Evolutionary conservation across 2,113 vertebrate genomes (phyloP).

Genomic region (Oreocharis arfaki): DNA sequence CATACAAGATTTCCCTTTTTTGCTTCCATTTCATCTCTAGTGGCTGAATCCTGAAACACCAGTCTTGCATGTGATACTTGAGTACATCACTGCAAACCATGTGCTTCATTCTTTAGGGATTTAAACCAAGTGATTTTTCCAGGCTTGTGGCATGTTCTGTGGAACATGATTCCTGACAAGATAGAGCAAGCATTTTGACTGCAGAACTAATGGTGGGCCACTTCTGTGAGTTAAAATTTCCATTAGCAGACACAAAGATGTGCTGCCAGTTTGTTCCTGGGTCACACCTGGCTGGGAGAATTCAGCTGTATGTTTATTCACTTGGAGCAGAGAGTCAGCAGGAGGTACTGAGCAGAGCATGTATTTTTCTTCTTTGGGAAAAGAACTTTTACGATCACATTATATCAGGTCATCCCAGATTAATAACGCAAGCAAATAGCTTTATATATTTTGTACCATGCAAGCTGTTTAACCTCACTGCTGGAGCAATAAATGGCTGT

Average conservation of each 20-base stretch:
- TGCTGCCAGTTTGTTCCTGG: not conserved
- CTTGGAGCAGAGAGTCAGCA: not conserved
- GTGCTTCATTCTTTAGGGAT: not conserved
- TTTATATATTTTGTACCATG: not conserved
- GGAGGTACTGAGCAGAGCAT: not conserved
- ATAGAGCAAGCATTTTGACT: not conserved
- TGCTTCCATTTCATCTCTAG: not conserved
- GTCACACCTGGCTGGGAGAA: conserved; percentile 1
- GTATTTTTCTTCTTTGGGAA: not conserved
- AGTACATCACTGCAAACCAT: not conserved
- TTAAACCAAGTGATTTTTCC: not conserved
- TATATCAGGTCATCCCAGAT: not conserved
- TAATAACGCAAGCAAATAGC: conserved; percentile 3
- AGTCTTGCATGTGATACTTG: not conserved
- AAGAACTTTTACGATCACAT: not conserved
- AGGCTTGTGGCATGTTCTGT: not conserved
- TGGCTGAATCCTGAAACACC: not conserved
- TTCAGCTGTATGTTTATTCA: not conserved
- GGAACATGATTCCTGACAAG: not conserved
- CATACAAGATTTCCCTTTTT: not conserved
- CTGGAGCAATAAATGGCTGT: conserved; percentile 12
- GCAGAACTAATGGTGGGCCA: not conserved
- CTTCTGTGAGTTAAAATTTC: not conserved
- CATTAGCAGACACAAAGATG: not conserved
- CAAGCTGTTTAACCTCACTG: conserved; percentile 16